Evolutionary conservation across 2,888 invertebrate genomes (phyloP), one percentile per base, ranked within the genome.

Genomic region (Flexamia atlantica): DNA sequence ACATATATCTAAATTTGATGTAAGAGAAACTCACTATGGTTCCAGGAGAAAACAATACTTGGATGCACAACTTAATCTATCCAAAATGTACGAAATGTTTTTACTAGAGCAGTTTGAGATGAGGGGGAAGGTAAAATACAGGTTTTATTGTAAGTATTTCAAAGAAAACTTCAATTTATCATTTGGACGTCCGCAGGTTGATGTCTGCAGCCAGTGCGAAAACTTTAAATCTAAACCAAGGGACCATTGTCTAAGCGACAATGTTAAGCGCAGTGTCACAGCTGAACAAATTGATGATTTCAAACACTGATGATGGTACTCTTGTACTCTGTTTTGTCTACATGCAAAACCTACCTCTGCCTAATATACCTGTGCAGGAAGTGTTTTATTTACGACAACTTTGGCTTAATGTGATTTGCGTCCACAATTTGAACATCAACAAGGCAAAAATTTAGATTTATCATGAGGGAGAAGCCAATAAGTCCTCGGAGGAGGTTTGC

Each of bases 391-490:
- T 12, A 36, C 74, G 74, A n/a, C 30, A 74, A 74, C 40, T 40
- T 40, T 40, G 40, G 40, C 40, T 40, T 40, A 40, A 40, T 20
- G 68, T 68, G 12, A 20, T 68, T 20, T 68, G 20, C 32, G 32
- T 68, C 28, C 68, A 68, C 7, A 20, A 68, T 68, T 1, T 68
- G 68, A 68, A 20, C 7, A 50, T 17, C 4, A 50, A 50, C n/a
- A 12, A 50, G 5, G 50, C 50, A n/a, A 50, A 50, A 12, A 10
- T 50, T 3, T 86, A 85, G 30, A 42, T 85, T 7, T 86, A 86
- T 81, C 85, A 86, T 83, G 85, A 87, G 80, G 86, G 86, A 10
- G 68, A 68, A 23, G 81, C n/a, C 57, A 23, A 50, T 10, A 86
- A 86, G 80, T 64, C 42, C 9, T 80, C 83, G 5, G 80, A 85